phyloP scores from a whole-genome alignment of 1,140 invertebrate species.

The Eumeta japonica region DNA sequence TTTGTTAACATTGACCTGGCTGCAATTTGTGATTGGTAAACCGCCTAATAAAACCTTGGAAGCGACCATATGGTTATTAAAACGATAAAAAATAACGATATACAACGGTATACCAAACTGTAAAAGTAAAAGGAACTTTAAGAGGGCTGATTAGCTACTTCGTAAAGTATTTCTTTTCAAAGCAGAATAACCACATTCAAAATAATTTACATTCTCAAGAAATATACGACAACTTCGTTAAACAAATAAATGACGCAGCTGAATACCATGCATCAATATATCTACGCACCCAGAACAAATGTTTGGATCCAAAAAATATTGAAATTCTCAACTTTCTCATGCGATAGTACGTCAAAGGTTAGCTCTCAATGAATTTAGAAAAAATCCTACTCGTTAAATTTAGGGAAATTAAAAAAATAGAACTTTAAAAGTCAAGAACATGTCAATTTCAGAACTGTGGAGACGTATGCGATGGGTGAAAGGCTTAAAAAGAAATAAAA shows the following conservation, averaged over 20 bases:
- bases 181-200: conserved; percentile 1
- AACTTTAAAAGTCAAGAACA: too few species aligned
- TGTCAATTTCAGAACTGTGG: too few species aligned
- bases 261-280: neutral
- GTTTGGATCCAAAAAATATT: too few species aligned
- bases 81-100: neutral
- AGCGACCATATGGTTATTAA: conserved; percentile 18
- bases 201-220: conserved; percentile 2
- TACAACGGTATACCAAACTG: neutral
- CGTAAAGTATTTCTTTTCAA: neutral
- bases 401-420: too few species aligned
- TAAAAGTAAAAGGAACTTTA: conserved; percentile 14
- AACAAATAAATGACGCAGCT: conserved; percentile 1
- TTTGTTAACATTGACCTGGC: conserved; percentile 14
- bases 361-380: too few species aligned
- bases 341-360: too few species aligned
- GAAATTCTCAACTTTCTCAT: too few species aligned
- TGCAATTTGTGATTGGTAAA: conserved; percentile 10
- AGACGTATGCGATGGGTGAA: too few species aligned
- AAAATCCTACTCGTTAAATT: too few species aligned
- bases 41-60: conserved; percentile 12
- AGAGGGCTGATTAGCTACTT: conserved; percentile 14
- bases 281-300: too few species aligned
- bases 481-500: too few species aligned
- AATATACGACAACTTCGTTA: too few species aligned